Percentiles rank a stretch among this genome's conserved stretches.
Conservation (phyloP, 2,113 vertebrate genomes). For the Channa maculata region DNA sequence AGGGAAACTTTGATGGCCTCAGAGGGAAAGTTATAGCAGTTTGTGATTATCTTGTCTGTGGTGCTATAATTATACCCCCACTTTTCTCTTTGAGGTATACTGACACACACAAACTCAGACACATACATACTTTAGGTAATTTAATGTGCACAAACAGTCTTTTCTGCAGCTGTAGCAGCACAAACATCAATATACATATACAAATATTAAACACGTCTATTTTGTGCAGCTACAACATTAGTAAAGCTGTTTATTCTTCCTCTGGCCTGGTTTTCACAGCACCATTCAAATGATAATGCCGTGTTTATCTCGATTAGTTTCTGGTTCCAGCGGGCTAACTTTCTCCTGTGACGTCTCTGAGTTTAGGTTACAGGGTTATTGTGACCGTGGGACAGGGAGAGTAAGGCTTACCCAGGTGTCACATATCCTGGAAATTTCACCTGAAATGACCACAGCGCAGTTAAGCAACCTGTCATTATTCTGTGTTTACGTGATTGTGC, state of each 20-base stretch:
- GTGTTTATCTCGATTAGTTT: neutral
- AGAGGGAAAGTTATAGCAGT: slow-evolving; percentile 60
- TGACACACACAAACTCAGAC: slow-evolving; percentile 16
- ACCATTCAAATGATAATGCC: neutral
- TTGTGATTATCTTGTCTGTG: slow-evolving; percentile 68
- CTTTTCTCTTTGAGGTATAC: slow-evolving; percentile 43
- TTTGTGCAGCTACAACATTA: neutral
- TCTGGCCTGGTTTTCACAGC: neutral
- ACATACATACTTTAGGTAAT: neutral
- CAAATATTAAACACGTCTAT: neutral
- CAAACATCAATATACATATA: neutral
- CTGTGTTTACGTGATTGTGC: neutral
- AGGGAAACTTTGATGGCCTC: slow-evolving; percentile 42
- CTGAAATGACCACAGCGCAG: neutral
- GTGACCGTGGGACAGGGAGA: slow-evolving; percentile 29
- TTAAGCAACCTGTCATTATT: slow-evolving; percentile 1
- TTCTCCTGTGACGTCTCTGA: slow-evolving; percentile 5
- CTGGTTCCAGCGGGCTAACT: neutral
- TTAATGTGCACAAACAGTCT: slow-evolving; percentile 5
- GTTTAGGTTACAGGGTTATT: slow-evolving; percentile 23
- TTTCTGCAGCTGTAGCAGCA: neutral
- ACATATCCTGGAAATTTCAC: neutral
- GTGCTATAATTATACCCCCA: slow-evolving; percentile 55
- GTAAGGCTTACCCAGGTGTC: slow-evolving; percentile 7
- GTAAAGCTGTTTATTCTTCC: too few species aligned